Evolutionary conservation across 1,140 invertebrate species (phyloP).

Genomic region (Globodera ellingtonae): DNA sequence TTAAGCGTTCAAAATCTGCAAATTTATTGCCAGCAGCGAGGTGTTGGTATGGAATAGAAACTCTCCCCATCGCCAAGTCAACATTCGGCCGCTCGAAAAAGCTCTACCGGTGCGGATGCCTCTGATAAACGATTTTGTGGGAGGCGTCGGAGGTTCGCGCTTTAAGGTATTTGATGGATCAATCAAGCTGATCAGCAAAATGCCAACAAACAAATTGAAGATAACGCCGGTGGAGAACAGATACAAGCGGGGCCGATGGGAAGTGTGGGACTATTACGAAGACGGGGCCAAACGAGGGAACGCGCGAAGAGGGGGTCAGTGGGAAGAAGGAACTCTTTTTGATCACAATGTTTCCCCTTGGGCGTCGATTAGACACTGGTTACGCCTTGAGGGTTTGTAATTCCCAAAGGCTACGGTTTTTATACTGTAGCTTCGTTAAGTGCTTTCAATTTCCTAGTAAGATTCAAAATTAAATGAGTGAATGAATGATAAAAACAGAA

Average conservation of each 20-base stretch:
- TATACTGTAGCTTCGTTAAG: constrained; percentile 5
- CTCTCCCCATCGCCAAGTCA: neutral
- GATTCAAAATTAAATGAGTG: neutral
- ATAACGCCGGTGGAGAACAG: constrained; percentile 25
- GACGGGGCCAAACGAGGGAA: neutral
- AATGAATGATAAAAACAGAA: constrained; percentile 7
- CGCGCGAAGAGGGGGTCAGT: constrained; percentile 1
- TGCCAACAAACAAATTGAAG: neutral
- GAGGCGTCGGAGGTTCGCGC: neutral
- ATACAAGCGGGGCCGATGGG: constrained; percentile 25
- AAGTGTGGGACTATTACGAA: constrained; percentile 28
- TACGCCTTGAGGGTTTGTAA: no score
- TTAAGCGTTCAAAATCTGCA: constrained; percentile 16
- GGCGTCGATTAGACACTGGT: no score
- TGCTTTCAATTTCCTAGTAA: neutral
- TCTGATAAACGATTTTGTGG: neutral
- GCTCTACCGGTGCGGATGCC: neutral
- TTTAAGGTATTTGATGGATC: neutral
- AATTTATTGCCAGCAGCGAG: neutral
- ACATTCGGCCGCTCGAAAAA: neutral
- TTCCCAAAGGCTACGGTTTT: no score
- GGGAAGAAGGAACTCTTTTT: neutral
- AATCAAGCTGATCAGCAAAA: neutral
- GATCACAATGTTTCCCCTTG: no score
- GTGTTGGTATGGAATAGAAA: neutral